These are phyloP conservation scores for Matsumyia berberina DNA, from an alignment of 2,888 invertebrate genomes.

Conservation along the genomic window DNA sequence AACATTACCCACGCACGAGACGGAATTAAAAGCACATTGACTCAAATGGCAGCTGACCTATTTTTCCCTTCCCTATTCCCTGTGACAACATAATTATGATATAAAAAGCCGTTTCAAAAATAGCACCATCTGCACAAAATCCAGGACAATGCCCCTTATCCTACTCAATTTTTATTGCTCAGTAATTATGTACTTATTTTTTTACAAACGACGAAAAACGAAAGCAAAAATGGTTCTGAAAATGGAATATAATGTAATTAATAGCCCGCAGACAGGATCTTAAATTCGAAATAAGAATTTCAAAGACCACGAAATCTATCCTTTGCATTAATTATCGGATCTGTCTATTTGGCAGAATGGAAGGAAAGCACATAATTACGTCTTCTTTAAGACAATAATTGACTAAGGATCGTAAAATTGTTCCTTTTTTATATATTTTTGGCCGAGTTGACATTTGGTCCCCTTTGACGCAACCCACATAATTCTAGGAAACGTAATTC, in stretches of 20 bases:
- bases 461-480: conserved; percentile 19
- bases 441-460: conserved; percentile 37
- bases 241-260: conserved; percentile 12
- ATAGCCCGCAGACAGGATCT: conserved; percentile 17
- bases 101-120: conserved; percentile 13
- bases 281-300: conserved; percentile 17
- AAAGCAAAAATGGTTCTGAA: background rate
- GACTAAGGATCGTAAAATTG: conserved; percentile 18
- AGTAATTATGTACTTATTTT: conserved; percentile 25
- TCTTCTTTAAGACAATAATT: conserved; percentile 27
- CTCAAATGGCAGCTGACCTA: background rate
- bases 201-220: background rate
- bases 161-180: conserved; percentile 2
- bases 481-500: conserved; percentile 24
- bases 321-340: conserved; percentile 27
- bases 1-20: background rate
- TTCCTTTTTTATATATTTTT: conserved; percentile 8
- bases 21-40: conserved; percentile 3
- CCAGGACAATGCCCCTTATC: background rate
- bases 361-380: conserved; percentile 8
- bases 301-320: conserved; percentile 16
- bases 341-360: conserved; percentile 7
- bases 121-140: conserved; percentile 17
- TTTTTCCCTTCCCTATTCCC: background rate
- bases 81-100: conserved; percentile 7